A percentile compares a stretch with the other conserved stretches of the same genome.
Evolutionary conservation across 2,113 vertebrate species (phyloP).

Genomic region (Chelonoidis abingdonii): DNA sequence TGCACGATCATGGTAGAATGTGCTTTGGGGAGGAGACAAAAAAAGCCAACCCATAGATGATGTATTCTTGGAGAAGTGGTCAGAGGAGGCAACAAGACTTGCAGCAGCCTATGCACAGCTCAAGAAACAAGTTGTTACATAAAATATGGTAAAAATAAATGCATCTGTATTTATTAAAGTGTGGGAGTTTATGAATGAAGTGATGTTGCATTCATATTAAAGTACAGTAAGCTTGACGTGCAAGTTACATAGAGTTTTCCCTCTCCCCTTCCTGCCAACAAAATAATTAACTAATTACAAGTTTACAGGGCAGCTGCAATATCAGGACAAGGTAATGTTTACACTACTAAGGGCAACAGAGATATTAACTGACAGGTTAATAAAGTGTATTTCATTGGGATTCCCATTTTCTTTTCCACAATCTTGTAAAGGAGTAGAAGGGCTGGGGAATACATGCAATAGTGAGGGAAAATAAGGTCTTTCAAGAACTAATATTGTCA

Average conservation of each 20-base stretch:
- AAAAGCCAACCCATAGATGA: background rate
- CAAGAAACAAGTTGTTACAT: background rate
- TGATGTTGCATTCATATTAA: background rate
- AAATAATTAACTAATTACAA: rapidly evolving
- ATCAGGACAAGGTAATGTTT: background rate
- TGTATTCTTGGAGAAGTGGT: background rate
- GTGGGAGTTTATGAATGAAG: background rate
- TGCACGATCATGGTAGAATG: background rate
- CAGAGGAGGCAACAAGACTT: background rate
- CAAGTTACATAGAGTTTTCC: background rate
- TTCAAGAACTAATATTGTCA: background rate
- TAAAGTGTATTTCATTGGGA: background rate
- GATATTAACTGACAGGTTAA: background rate
- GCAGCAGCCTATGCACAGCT: background rate
- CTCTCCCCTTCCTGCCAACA: background rate
- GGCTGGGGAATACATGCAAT: background rate
- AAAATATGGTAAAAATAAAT: too few relatives aligned
- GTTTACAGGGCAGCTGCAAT: background rate
- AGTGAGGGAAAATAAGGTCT: background rate
- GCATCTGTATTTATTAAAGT: background rate
- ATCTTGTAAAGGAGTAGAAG: background rate
- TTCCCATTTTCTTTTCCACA: background rate
- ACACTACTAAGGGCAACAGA: background rate
- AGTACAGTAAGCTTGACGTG: background rate
- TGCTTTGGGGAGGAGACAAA: background rate